Evolutionary conservation across 92 coral and sea anemone species (phyloP), one percentile per base, ranked within the genome.

Genomic region (Zoanthus sansibaricus): DNA sequence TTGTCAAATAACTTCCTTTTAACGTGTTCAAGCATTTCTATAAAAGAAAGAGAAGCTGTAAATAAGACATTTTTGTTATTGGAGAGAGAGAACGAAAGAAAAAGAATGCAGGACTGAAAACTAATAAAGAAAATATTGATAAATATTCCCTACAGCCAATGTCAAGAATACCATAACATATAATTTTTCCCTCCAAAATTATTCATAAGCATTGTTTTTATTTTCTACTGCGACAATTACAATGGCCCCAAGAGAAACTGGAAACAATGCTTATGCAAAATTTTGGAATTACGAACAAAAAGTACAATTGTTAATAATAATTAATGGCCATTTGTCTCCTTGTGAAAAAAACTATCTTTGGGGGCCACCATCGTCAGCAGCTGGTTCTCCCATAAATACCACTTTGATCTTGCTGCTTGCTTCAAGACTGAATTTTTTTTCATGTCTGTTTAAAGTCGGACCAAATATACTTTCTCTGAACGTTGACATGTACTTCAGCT

Each of bases 361-460:
- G 9, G 88, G 88, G 11, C 83, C 88, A 8, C 88, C 88, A 18
- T 86, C 88, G 32, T 86, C 88, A 11, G 49, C n/a, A 9, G 87
- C 78, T 9, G 87, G 66, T 30, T 83, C 87, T 15, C 87, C 87
- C 25, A 25, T 25, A 3, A 75, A 75, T 6, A 86, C 83, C 3
- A 86, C 88, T 74, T 75, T 86, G 52, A 86, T 17, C 5, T 56
- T 13, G 44, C 80, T 58, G 52, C 64, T 31, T 12, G 72, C 87
- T 55, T 17, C 56, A 5, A 87, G 12, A 10, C 16, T 45, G 17
- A 37, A 45, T 56, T 75, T 86, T 21, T 59, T 18, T 5, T 25
- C 68, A 21, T 59, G 68, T 21, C 68, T 14, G 20, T 59, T 59
- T 59, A 59, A 59, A 59, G 68, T 59, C 68, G 68, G 20, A 14